Evolutionary conservation across 2,113 vertebrate species (phyloP).

Genomic region (Tachuris rubrigastra): DNA sequence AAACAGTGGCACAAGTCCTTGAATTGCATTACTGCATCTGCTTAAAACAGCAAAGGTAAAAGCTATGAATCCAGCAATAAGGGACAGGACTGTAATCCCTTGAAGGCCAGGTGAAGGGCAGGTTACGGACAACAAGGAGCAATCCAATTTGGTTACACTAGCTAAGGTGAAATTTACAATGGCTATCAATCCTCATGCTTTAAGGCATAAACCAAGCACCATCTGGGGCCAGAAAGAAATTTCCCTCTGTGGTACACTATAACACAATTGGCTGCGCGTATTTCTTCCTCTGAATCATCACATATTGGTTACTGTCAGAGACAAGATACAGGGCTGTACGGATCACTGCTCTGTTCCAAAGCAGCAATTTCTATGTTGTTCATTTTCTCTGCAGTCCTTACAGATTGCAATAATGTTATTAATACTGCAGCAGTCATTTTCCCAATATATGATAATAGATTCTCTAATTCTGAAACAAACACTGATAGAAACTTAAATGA

Average conservation of each 20-base stretch:
- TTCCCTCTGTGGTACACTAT: constrained; percentile 45
- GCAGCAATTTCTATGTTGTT: constrained; percentile 18
- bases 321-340: neutral
- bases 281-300: constrained; percentile 59
- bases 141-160: constrained; percentile 57
- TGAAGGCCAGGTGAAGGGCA: constrained; percentile 54
- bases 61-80: neutral
- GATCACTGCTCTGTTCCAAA: constrained; percentile 39
- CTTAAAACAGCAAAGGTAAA: neutral
- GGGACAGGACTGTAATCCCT: neutral
- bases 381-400: constrained; percentile 45
- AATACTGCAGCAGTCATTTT: constrained; percentile 59
- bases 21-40: neutral
- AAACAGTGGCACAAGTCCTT: neutral
- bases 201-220: constrained; percentile 59
- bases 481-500: constrained; percentile 6
- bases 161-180: constrained; percentile 61
- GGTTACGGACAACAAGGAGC: constrained; percentile 47
- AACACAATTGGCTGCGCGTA: constrained; percentile 12
- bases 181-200: constrained; percentile 57
- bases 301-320: constrained; percentile 49
- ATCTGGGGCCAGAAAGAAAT: constrained; percentile 49
- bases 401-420: constrained; percentile 67
- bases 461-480: constrained; percentile 54
- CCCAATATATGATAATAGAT: constrained; percentile 60